Conservation (phyloP, 2,888 invertebrate species). For the Volucella inflata region DNA sequence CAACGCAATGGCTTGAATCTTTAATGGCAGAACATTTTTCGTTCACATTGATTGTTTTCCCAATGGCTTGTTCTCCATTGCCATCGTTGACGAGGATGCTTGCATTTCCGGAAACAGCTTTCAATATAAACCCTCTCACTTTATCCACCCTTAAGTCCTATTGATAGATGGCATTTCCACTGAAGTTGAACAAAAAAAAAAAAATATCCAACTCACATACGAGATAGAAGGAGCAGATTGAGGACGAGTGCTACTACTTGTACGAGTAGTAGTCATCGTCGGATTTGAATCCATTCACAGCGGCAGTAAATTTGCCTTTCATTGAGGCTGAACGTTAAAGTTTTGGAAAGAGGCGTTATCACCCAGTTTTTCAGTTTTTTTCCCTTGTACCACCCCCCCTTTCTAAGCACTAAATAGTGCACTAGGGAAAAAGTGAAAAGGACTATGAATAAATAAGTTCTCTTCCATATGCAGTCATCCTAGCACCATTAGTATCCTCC, state of each 20-base stretch:
- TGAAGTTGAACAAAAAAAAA: constrained; percentile 14
- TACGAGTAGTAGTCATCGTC: no score
- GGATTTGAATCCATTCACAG: background rate
- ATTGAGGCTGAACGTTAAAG: background rate
- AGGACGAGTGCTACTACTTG: no score
- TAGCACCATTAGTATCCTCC: constrained; percentile 46
- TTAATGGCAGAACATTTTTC: background rate
- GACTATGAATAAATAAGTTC: constrained; percentile 30
- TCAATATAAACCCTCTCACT: constrained; percentile 14
- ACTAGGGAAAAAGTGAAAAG: constrained; percentile 11
- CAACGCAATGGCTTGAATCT: background rate
- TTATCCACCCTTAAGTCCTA: constrained; percentile 30
- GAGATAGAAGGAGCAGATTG: no score
- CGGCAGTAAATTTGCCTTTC: constrained; percentile 41
- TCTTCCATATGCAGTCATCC: constrained; percentile 37
- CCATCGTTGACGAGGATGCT: background rate
- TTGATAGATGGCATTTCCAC: constrained; percentile 35
- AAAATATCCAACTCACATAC: background rate
- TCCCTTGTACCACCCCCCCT: no score
- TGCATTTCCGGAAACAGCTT: constrained; percentile 18
- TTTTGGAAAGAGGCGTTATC: background rate
- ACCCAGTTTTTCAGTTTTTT: background rate
- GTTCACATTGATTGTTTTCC: no score
- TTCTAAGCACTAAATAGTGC: constrained; percentile 9
- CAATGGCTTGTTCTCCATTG: no score